phyloP scores from a whole-genome alignment of 2,797 vertebrate genomes.

The Sorex maritimensis region DNA sequence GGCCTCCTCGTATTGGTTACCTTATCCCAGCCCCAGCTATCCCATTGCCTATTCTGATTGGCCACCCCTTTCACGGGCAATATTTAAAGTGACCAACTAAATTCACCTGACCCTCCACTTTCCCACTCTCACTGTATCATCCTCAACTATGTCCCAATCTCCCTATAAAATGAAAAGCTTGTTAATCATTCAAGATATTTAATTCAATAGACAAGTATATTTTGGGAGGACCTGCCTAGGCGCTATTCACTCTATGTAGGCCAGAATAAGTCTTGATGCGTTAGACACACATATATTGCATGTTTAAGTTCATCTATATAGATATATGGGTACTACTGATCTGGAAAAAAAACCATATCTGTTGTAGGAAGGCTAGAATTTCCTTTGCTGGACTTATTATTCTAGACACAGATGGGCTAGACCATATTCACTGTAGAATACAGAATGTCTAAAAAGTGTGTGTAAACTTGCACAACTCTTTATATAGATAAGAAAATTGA shows the following conservation, averaged over 20 bases:
- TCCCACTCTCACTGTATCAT: too few relatives aligned
- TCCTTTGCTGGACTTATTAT: neutral
- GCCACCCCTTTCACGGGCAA: too few relatives aligned
- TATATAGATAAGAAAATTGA: conserved; percentile 25
- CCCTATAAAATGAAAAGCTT: neutral
- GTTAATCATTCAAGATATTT: neutral
- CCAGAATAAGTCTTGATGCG: neutral
- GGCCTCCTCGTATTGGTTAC: too few relatives aligned
- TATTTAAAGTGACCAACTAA: too few relatives aligned
- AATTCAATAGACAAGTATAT: neutral
- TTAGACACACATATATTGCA: neutral
- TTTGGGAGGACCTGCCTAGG: too few relatives aligned
- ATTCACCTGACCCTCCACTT: too few relatives aligned
- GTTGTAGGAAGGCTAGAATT: neutral
- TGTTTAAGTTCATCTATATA: neutral
- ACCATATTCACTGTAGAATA: neutral
- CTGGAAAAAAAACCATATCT: neutral
- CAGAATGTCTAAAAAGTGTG: neutral
- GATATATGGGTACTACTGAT: neutral
- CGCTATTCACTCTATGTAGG: neutral
- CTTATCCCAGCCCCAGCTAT: too few relatives aligned
- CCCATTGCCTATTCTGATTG: too few relatives aligned
- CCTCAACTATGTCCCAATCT: neutral
- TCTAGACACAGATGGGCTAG: neutral
- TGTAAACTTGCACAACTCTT: neutral